phyloP scores from a whole-genome alignment of 2,113 vertebrate genomes.

The Polypterus senegalus region DNA sequence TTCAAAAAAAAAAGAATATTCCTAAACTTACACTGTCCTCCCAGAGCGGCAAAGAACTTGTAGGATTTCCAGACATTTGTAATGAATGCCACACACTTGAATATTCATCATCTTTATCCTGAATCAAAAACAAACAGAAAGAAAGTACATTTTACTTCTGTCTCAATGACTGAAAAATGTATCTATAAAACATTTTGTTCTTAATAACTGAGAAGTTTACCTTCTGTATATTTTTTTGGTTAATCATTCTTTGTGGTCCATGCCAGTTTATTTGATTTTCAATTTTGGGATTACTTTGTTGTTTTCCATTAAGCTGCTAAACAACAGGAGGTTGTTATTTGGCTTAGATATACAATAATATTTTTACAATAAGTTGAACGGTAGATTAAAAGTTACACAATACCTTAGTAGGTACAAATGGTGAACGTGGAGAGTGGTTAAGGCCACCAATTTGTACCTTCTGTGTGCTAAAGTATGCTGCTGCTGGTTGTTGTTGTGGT shows the following conservation, averaged over 20 bases:
- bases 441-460: slow-evolving; percentile 61
- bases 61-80: slow-evolving; percentile 60
- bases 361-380: too few species aligned
- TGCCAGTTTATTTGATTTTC: slow-evolving; percentile 54
- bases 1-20: background rate
- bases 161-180: too few species aligned
- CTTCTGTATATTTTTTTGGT: slow-evolving; percentile 53
- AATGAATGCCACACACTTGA: slow-evolving; percentile 80
- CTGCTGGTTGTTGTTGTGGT: slow-evolving; percentile 62
- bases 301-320: slow-evolving; percentile 60
- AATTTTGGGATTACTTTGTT: slow-evolving; percentile 41
- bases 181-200: too few species aligned
- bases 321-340: background rate
- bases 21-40: slow-evolving; percentile 58
- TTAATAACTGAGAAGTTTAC: slow-evolving; percentile 18
- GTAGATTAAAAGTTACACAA: too few species aligned
- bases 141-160: too few species aligned
- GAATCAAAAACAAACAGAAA: background rate
- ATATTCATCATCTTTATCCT: slow-evolving; percentile 67
- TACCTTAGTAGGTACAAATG: slow-evolving; percentile 78
- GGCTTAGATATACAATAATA: too few species aligned
- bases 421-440: slow-evolving; percentile 83
- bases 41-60: slow-evolving; percentile 50
- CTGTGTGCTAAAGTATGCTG: slow-evolving; percentile 27
- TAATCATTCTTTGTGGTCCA: slow-evolving; percentile 49